Percentiles rank a stretch among this genome's conserved stretches.
Conservation (phyloP, 2,888 invertebrate species). For the Pegoplata infirma region DNA sequence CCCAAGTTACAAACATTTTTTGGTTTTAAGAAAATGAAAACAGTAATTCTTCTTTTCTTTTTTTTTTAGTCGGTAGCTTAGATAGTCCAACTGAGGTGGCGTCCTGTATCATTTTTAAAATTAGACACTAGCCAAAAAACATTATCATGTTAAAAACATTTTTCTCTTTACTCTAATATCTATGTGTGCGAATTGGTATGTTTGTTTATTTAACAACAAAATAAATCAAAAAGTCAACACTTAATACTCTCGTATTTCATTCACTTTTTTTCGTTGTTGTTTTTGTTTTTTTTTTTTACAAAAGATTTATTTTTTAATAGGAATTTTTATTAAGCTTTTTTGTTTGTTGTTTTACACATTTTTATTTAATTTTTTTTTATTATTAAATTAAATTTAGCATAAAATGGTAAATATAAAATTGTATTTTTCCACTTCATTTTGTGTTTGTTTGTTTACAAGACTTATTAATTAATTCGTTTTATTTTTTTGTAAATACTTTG, state of each 20-base stretch:
- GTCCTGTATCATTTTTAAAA: too few relatives aligned
- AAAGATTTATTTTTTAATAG: conserved; percentile 1
- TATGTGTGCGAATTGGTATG: too few relatives aligned
- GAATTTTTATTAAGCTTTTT: neutral
- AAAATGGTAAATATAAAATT: too few relatives aligned
- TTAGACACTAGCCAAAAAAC: too few relatives aligned
- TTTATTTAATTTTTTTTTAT: neutral
- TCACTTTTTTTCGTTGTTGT: neutral
- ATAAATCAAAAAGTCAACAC: conserved; percentile 33
- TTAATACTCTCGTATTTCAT: conserved; percentile 6
- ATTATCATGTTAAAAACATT: too few relatives aligned
- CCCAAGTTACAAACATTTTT: too few relatives aligned
- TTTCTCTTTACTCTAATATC: too few relatives aligned
- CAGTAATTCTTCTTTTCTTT: too few relatives aligned
- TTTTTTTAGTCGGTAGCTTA: too few relatives aligned
- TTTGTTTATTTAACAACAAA: conserved; percentile 1
- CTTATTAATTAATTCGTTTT: neutral
- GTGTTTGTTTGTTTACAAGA: neutral
- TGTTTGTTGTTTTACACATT: neutral
- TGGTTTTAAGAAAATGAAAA: too few relatives aligned
- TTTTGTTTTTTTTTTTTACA: neutral
- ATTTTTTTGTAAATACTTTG: neutral
- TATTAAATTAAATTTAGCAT: neutral
- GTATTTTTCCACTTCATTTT: neutral
- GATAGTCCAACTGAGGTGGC: too few relatives aligned